Evolutionary conservation across 1,140 invertebrate species (phyloP).

Genomic region (Drosophila ambigua): DNA sequence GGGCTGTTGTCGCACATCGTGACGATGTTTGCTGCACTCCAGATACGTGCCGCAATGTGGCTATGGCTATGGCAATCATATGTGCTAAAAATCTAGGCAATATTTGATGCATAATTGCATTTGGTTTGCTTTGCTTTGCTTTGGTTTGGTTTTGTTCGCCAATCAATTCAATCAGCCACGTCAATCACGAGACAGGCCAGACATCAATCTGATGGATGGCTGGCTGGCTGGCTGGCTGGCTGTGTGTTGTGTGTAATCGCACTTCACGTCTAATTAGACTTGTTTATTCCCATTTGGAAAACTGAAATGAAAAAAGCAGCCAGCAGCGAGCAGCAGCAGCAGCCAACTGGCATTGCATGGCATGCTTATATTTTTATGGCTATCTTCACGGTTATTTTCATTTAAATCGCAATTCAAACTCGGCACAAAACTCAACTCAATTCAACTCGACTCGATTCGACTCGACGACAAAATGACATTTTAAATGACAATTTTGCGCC

Average conservation of each 20-base stretch:
- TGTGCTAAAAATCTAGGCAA: slow-evolving; percentile 68
- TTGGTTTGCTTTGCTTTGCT: slow-evolving; percentile 1
- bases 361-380: slow-evolving; percentile 59
- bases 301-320: slow-evolving; percentile 23
- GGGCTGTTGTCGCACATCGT: background rate
- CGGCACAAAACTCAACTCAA: slow-evolving; percentile 17
- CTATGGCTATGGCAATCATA: slow-evolving; percentile 9
- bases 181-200: slow-evolving; percentile 48
- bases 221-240: slow-evolving; percentile 36
- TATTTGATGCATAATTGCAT: slow-evolving; percentile 79
- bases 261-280: slow-evolving; percentile 82
- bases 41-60: slow-evolving; percentile 61
- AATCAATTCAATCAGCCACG: slow-evolving; percentile 74
- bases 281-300: slow-evolving; percentile 81
- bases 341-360: slow-evolving; percentile 31
- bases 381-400: slow-evolving; percentile 82
- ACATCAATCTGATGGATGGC: slow-evolving; percentile 51
- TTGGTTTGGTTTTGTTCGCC: slow-evolving; percentile 43
- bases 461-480: slow-evolving; percentile 63
- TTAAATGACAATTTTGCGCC: slow-evolving; percentile 81
- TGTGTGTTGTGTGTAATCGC: slow-evolving; percentile 76
- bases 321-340: slow-evolving; percentile 13
- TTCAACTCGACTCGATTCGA: no score
- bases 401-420: slow-evolving; percentile 79
- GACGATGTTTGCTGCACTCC: slow-evolving; percentile 1